phyloP scores from a whole-genome alignment of 1,140 invertebrate genomes.

The Kradibia gibbosae region DNA sequence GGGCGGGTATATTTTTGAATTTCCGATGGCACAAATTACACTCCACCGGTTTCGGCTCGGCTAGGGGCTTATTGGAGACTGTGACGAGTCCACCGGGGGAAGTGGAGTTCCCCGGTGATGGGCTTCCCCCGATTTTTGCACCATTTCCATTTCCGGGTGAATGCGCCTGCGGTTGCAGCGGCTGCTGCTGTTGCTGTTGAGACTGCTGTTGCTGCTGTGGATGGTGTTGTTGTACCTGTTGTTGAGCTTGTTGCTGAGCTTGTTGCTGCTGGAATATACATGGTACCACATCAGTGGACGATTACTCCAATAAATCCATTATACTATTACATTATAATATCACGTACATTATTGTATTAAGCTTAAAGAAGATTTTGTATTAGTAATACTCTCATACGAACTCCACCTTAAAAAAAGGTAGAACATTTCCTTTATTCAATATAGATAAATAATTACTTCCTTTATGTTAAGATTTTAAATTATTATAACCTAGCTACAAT shows the following conservation, averaged over 20 bases:
- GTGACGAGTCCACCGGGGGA: slow-evolving; percentile 64
- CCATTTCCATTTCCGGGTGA: slow-evolving; percentile 66
- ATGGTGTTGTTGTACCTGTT: slow-evolving; percentile 61
- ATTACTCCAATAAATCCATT: no score
- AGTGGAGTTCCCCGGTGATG: slow-evolving; percentile 60
- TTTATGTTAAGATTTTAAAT: no score
- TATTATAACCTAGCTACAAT: no score
- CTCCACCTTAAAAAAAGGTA: no score
- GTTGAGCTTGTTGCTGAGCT: slow-evolving; percentile 64
- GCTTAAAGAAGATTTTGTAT: no score
- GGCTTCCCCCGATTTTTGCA: slow-evolving; percentile 65
- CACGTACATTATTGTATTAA: no score
- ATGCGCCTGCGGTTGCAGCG: slow-evolving; percentile 69
- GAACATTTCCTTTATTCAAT: no score
- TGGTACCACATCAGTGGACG: neutral
- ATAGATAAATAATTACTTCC: no score
- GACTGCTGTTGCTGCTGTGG: slow-evolving; percentile 70
- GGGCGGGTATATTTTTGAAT: slow-evolving; percentile 96
- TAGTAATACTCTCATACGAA: no score
- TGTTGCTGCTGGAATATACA: slow-evolving; percentile 56
- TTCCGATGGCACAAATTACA: slow-evolving; percentile 94
- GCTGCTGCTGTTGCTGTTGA: slow-evolving; percentile 71
- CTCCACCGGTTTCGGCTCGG: slow-evolving; percentile 87
- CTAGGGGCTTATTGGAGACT: slow-evolving; percentile 71
- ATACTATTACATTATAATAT: no score